Percentiles rank a stretch among this genome's conserved stretches.
phyloP scores from a whole-genome alignment of 2,797 vertebrate genomes.

The Lycodopsis pacificus region DNA sequence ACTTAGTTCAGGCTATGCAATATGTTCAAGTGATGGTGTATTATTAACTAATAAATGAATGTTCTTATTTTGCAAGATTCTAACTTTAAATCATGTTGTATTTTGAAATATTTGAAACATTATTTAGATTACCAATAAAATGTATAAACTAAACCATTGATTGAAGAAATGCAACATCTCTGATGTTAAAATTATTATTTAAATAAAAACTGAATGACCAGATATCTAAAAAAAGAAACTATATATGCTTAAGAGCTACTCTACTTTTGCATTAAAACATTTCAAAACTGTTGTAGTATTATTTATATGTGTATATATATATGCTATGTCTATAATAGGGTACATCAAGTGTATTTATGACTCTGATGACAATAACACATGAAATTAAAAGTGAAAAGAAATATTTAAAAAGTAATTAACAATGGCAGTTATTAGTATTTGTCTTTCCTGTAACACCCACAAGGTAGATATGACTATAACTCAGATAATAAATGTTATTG shows the following conservation, averaged over 20 bases:
- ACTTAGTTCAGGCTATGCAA: neutral
- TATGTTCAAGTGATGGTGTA: neutral
- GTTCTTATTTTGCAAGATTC: neutral
- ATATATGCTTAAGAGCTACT: neutral
- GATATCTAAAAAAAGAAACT: neutral
- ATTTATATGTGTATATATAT: no score
- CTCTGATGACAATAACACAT: neutral
- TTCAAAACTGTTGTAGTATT: neutral
- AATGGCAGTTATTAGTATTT: neutral
- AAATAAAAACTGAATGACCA: neutral
- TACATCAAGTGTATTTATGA: neutral
- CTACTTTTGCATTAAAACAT: neutral
- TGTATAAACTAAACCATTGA: neutral
- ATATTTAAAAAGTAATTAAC: neutral
- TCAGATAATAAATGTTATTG: conserved; percentile 6
- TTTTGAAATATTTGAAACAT: neutral
- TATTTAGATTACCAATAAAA: neutral
- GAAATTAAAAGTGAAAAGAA: neutral
- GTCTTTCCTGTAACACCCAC: neutral
- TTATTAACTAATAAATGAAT: neutral
- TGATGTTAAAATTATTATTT: neutral
- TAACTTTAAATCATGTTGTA: neutral
- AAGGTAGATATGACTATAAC: neutral
- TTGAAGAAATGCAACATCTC: neutral
- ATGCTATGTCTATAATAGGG: neutral